Conservation (phyloP, 2,888 invertebrate species). For the Hipparchia semele region DNA sequence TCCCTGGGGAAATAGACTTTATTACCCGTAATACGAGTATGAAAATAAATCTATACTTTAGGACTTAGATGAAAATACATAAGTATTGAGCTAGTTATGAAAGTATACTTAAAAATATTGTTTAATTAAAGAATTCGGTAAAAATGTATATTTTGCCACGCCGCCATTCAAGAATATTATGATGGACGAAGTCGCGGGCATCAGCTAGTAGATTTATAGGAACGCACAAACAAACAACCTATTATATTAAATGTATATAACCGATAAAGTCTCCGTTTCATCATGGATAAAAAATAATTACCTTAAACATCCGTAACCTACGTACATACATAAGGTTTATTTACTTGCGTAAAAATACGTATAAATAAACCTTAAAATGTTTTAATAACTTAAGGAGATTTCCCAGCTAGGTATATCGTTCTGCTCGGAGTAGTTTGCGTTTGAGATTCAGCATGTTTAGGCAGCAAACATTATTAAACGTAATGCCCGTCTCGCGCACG, state of each 20-base stretch:
- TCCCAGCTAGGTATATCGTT: neutral
- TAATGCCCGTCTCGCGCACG: slow-evolving; percentile 12
- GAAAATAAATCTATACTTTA: neutral
- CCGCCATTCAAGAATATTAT: no score
- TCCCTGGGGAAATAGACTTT: neutral
- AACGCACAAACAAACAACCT: neutral
- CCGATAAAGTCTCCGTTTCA: neutral
- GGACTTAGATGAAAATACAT: no score
- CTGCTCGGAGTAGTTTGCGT: neutral
- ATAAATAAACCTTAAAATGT: neutral
- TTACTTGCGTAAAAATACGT: neutral
- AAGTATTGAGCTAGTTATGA: no score
- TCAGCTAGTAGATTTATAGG: no score
- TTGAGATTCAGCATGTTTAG: slow-evolving; percentile 22
- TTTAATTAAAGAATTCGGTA: no score
- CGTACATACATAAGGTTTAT: neutral
- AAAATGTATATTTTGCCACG: no score
- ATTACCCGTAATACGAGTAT: neutral
- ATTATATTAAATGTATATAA: neutral
- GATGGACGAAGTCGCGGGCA: no score
- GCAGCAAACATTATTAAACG: slow-evolving; percentile 32
- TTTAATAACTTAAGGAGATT: neutral
- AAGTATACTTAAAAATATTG: no score
- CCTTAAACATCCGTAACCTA: neutral
- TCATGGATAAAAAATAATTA: neutral